Evolutionary conservation across 2,888 invertebrate species (phyloP).

Genomic region (Hypolimnas misippus): DNA sequence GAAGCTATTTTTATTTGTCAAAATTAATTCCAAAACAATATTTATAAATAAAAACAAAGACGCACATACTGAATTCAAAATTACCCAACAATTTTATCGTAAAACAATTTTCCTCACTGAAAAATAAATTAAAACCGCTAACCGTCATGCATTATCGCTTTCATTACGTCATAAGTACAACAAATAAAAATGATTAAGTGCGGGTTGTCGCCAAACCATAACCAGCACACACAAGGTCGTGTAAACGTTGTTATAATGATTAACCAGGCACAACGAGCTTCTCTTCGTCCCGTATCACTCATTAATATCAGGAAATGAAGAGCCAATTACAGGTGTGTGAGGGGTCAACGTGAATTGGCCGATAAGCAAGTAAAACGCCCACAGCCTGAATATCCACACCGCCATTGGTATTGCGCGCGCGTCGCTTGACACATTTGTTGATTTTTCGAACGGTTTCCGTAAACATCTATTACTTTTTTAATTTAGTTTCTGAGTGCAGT

Average conservation of each 20-base stretch:
- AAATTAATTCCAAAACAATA: neutral
- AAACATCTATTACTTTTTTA: conserved; percentile 29
- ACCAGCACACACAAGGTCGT: conserved; percentile 23
- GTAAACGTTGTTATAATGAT: conserved; percentile 20
- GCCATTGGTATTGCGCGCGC: conserved; percentile 66
- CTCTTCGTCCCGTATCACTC: neutral
- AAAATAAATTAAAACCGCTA: conserved; percentile 17
- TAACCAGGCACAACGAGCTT: conserved; percentile 17
- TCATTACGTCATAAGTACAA: conserved; percentile 24
- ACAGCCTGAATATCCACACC: conserved; percentile 55
- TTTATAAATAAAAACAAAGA: neutral
- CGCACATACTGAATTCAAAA: neutral
- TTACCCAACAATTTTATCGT: neutral
- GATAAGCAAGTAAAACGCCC: conserved; percentile 62
- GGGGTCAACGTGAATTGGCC: conserved; percentile 56
- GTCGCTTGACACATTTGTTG: conserved; percentile 50
- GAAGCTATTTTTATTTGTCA: neutral
- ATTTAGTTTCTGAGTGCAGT: conserved; percentile 20
- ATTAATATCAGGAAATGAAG: conserved; percentile 14
- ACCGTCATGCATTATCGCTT: conserved; percentile 12
- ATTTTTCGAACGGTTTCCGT: conserved; percentile 30
- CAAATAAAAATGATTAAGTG: conserved; percentile 25
- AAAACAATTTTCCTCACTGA: conserved; percentile 5
- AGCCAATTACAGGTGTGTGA: conserved; percentile 39
- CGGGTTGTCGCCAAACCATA: conserved; percentile 32